Evolutionary conservation across 1,140 invertebrate species (phyloP).

Genomic region (Drosophila ohnishii): DNA sequence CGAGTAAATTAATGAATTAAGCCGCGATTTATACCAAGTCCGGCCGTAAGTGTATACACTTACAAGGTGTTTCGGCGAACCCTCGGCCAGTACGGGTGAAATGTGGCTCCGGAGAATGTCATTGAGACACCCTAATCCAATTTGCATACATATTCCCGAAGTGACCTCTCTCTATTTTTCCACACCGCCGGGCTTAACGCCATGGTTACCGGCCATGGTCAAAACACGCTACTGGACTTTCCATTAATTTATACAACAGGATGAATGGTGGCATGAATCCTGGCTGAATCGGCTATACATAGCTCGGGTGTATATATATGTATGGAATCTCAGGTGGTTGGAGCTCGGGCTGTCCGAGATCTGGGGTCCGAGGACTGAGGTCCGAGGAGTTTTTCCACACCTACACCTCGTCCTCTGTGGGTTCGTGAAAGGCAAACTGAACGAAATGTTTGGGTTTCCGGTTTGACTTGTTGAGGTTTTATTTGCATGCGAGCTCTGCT

Average conservation of each 20-base stretch:
- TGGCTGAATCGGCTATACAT: conserved; percentile 14
- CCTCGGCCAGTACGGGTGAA: conserved; percentile 8
- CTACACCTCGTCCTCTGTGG: conserved; percentile 17
- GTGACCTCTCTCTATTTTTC: conserved; percentile 67
- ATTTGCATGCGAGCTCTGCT: conserved; percentile 67
- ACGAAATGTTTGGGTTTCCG: conserved; percentile 67
- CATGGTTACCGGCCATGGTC: conserved; percentile 72
- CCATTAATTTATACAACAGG: conserved; percentile 67
- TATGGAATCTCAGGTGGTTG: conserved; percentile 39
- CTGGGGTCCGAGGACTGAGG: not conserved
- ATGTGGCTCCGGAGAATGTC: conserved; percentile 46
- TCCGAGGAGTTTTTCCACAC: conserved; percentile 33
- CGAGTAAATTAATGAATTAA: conserved; percentile 47
- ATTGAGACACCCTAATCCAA: conserved; percentile 56
- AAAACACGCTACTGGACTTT: conserved; percentile 76
- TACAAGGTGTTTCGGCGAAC: conserved; percentile 35
- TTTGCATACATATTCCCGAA: conserved; percentile 59
- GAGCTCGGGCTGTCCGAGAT: conserved; percentile 21
- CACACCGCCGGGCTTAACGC: conserved; percentile 39
- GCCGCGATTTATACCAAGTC: conserved; percentile 38
- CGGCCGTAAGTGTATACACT: conserved; percentile 17
- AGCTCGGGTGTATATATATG: conserved; percentile 2
- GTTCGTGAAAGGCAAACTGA: conserved; percentile 46
- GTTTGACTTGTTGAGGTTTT: conserved; percentile 78
- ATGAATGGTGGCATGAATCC: conserved; percentile 54